These are phyloP conservation scores for Phenganax marumi DNA, from an alignment of 92 coral and sea anemone genomes.

Conservation along the genomic window DNA sequence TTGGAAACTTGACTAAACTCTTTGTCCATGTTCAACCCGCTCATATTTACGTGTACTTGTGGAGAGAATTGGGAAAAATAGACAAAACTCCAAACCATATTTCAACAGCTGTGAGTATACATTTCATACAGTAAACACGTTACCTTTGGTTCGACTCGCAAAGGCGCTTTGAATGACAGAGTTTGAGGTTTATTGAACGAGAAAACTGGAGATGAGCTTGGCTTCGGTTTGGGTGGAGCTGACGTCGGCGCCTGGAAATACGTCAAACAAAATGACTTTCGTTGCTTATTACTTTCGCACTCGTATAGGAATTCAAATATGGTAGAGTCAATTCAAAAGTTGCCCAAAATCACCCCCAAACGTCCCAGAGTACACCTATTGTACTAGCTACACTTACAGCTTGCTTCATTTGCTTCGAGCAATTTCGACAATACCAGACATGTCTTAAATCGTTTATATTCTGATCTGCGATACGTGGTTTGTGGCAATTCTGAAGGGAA, in stretches of 20 bases:
- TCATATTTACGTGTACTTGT: too few species aligned
- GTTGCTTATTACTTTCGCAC: too few species aligned
- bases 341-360: too few species aligned
- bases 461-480: conserved; percentile 88
- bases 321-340: too few species aligned
- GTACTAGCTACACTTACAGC: conserved; percentile 54
- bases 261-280: neutral
- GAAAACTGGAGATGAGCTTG: neutral
- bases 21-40: too few species aligned
- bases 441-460: conserved; percentile 89
- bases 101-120: neutral
- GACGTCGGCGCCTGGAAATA: neutral
- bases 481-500: conserved; percentile 77
- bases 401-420: conserved; percentile 83
- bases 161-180: conserved; percentile 27
- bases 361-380: too few species aligned
- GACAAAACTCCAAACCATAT: neutral
- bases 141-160: conserved; percentile 18
- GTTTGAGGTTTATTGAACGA: conserved; percentile 6
- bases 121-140: neutral
- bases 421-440: conserved; percentile 88
- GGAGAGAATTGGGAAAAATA: neutral
- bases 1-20: too few species aligned
- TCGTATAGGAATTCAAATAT: too few species aligned
- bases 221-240: conserved; percentile 10